Conservation (phyloP, 2,888 invertebrate species). For the Mellilla xanthometata region DNA sequence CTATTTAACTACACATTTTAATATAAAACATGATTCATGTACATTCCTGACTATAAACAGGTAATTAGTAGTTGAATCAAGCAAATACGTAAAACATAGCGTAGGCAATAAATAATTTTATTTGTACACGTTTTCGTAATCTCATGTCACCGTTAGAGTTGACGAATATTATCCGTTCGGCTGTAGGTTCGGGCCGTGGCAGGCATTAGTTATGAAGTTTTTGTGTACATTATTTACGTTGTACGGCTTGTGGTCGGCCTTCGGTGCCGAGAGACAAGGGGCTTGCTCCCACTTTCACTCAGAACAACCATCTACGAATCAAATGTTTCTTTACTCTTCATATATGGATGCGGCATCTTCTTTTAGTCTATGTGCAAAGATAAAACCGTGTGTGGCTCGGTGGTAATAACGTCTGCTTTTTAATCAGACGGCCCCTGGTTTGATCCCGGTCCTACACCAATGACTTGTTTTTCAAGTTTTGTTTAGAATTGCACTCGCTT, state of each 20-base stretch:
- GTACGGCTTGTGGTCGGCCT: conserved; percentile 67
- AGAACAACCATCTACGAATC: conserved; percentile 46
- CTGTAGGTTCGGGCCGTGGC: conserved; percentile 14
- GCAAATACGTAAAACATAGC: too few species aligned
- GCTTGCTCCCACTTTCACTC: conserved; percentile 77
- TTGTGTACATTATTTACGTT: conserved; percentile 54
- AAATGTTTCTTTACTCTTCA: conserved; percentile 43
- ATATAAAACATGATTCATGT: too few species aligned
- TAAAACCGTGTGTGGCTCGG: too few species aligned
- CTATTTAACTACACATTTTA: too few species aligned
- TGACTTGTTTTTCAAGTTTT: too few species aligned
- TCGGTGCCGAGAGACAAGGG: conserved; percentile 62
- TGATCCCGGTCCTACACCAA: too few species aligned
- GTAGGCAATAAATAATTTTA: neutral
- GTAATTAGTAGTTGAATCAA: too few species aligned
- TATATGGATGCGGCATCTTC: conserved; percentile 53
- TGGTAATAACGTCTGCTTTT: too few species aligned
- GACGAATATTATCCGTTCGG: conserved; percentile 2
- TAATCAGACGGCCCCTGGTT: too few species aligned
- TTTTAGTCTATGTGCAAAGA: neutral
- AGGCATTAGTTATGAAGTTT: conserved; percentile 41
- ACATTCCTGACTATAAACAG: too few species aligned
- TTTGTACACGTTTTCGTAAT: conserved; percentile 2
- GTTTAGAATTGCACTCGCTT: too few species aligned
- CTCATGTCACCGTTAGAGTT: conserved; percentile 1